phyloP scores from a whole-genome alignment of 2,888 invertebrate species.

The Plutella xylostella region DNA sequence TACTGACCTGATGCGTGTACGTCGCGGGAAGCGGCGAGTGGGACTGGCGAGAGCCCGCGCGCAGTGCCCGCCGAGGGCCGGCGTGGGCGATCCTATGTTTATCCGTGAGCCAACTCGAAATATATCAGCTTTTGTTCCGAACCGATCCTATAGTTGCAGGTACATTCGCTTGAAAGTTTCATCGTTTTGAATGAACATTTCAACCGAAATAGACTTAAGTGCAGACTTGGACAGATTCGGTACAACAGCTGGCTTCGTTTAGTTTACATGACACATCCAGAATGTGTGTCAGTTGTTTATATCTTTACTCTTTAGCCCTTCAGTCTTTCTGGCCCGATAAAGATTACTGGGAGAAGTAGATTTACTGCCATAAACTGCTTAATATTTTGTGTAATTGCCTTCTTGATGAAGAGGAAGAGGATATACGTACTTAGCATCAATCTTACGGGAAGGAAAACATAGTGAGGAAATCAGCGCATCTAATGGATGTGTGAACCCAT shows the following conservation, averaged over 20 bases:
- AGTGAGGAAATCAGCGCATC: no score
- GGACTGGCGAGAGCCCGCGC: constrained; percentile 42
- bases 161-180: background rate
- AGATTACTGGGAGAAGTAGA: no score
- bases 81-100: constrained; percentile 64
- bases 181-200: background rate
- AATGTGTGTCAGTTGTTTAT: background rate
- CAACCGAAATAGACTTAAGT: background rate
- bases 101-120: constrained; percentile 62
- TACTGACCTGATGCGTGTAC: constrained; percentile 61
- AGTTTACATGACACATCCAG: background rate
- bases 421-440: no score
- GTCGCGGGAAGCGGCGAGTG: constrained; percentile 50
- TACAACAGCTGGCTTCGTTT: background rate
- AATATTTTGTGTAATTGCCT: no score
- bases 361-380: no score
- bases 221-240: background rate
- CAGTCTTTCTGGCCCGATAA: no score
- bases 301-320: no score
- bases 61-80: constrained; percentile 33
- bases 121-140: constrained; percentile 60
- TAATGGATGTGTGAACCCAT: no score
- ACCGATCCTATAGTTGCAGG: background rate
- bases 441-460: no score
- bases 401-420: no score